These are phyloP conservation scores for Philopotamus ludificatus DNA, from an alignment of 1,140 invertebrate genomes.

Conservation along the genomic window DNA sequence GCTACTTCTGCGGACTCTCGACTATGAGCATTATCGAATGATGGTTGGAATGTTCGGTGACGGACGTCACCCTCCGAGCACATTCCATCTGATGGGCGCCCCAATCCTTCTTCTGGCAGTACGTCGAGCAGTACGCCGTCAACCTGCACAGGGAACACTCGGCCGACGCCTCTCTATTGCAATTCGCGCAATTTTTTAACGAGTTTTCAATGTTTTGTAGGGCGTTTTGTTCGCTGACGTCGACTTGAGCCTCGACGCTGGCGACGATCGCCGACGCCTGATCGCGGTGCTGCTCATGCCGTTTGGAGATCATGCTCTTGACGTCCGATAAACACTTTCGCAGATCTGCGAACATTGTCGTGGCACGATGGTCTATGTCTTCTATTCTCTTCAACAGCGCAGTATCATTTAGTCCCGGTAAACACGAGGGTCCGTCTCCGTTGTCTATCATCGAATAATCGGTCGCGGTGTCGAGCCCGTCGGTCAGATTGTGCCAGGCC, in stretches of 20 bases:
- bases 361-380: too few species aligned
- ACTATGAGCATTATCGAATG: conserved; percentile 70
- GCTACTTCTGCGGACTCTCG: conserved; percentile 58
- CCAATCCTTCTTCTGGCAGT: conserved; percentile 87
- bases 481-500: conserved; percentile 58
- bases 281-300: conserved; percentile 54
- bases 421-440: too few species aligned
- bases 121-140: conserved; percentile 83
- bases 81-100: conserved; percentile 80
- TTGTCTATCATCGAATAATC: conserved; percentile 51
- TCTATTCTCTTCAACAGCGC: too few species aligned
- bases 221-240: conserved; percentile 43
- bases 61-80: conserved; percentile 56
- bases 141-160: conserved; percentile 81
- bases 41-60: conserved; percentile 51
- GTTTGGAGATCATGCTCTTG: background rate
- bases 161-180: conserved; percentile 78
- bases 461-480: conserved; percentile 56
- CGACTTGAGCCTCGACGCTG: conserved; percentile 62
- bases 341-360: background rate
- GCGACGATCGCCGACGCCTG: conserved; percentile 51
- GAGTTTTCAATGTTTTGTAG: conserved; percentile 39
- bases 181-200: conserved; percentile 71
- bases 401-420: conserved; percentile 52
- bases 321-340: background rate